Evolutionary conservation across 2,797 vertebrate species (phyloP).

Genomic region (Pangasius sanitwongsei): DNA sequence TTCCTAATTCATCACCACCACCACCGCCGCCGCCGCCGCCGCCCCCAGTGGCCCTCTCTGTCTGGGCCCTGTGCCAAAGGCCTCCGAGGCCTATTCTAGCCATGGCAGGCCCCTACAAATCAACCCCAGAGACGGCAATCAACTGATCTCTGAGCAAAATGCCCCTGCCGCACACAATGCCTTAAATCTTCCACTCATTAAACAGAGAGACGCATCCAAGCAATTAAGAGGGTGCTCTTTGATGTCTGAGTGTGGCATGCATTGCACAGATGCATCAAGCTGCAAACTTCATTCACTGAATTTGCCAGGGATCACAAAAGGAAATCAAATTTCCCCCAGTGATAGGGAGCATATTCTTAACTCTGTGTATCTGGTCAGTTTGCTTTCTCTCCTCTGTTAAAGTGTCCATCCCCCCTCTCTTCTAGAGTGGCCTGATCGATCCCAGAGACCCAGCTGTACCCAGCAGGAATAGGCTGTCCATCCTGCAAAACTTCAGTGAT

Average conservation of each 20-base stretch:
- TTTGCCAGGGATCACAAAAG: background rate
- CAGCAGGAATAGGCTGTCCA: slow-evolving; percentile 69
- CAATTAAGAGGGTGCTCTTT: slow-evolving; percentile 47
- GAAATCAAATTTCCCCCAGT: background rate
- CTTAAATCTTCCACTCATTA: slow-evolving; percentile 52
- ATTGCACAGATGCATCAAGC: slow-evolving; percentile 6
- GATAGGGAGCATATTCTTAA: background rate
- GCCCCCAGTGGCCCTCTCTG: slow-evolving; percentile 77
- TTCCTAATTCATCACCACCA: slow-evolving; percentile 11
- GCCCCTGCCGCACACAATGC: slow-evolving; percentile 47
- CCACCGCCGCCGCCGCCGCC: slow-evolving; percentile 42
- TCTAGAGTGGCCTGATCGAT: slow-evolving; percentile 50
- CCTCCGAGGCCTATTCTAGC: slow-evolving; percentile 71
- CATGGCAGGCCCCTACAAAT: slow-evolving; percentile 68
- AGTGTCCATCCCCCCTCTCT: background rate
- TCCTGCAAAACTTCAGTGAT: slow-evolving; percentile 65
- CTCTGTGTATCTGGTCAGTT: slow-evolving; percentile 43
- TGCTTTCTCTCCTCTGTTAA: slow-evolving; percentile 28
- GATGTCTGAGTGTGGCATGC: slow-evolving; percentile 29
- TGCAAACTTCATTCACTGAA: background rate
- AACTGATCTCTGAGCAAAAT: slow-evolving; percentile 48
- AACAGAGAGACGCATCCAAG: slow-evolving; percentile 41
- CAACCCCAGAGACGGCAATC: slow-evolving; percentile 58
- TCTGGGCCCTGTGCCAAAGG: slow-evolving; percentile 77
- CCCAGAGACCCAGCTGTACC: slow-evolving; percentile 73